Percentiles rank a stretch among this genome's conserved stretches.
Evolutionary conservation across 2,888 invertebrate genomes (phyloP).

Genomic region (Phymatocera aterrima): DNA sequence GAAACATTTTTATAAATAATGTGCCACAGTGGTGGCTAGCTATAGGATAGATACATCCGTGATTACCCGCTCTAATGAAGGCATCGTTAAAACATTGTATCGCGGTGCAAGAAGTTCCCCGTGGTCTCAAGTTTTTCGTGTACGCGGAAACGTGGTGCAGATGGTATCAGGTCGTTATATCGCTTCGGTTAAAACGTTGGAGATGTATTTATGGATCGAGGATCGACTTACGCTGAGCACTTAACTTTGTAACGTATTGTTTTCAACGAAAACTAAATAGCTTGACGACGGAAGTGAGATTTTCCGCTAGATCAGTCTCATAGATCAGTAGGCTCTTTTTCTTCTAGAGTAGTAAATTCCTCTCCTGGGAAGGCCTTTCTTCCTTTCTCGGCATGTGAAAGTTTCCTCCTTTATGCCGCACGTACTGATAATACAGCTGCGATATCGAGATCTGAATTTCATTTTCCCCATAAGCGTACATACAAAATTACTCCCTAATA

Average conservation of each 20-base stretch:
- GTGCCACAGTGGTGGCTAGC: not conserved
- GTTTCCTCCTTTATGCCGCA: not conserved
- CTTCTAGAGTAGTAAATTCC: constrained; percentile 21
- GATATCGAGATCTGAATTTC: not conserved
- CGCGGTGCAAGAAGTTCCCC: constrained; percentile 30
- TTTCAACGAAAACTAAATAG: constrained; percentile 15
- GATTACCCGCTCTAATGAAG: constrained; percentile 42
- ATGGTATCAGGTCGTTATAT: constrained; percentile 31
- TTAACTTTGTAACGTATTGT: constrained; percentile 37
- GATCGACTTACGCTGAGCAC: constrained; percentile 35
- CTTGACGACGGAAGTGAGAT: not conserved
- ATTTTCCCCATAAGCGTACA: not conserved
- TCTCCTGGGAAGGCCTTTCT: not conserved
- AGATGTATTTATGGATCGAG: constrained; percentile 36
- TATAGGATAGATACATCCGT: constrained; percentile 17
- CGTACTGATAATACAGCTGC: not conserved
- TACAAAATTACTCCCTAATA: not conserved
- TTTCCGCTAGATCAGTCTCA: constrained; percentile 27
- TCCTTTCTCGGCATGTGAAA: not conserved
- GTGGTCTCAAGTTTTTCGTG: constrained; percentile 3
- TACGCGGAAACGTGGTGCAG: constrained; percentile 34
- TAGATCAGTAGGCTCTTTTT: constrained; percentile 1
- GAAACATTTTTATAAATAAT: not conserved
- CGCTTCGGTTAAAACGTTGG: constrained; percentile 27
- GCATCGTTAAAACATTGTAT: constrained; percentile 33